Evolutionary conservation across 92 coral and sea anemone genomes (phyloP).

Genomic region (Palythoa grandis): DNA sequence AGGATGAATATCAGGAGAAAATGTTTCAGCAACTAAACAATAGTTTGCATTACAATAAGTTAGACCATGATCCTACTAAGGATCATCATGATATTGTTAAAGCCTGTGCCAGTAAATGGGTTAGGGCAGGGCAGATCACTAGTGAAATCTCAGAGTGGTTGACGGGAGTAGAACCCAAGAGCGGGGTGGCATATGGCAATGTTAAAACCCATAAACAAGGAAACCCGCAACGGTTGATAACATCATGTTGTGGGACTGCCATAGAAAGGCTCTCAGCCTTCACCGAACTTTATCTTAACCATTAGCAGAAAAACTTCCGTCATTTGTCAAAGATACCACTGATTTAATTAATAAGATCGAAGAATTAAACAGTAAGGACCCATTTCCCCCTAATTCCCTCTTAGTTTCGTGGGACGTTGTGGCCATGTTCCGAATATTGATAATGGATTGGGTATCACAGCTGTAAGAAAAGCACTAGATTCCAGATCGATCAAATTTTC

Average conservation of each 20-base stretch:
- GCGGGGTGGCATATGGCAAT: not conserved
- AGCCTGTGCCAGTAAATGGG: slow-evolving; percentile 10
- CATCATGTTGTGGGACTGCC: not conserved
- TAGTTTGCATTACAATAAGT: slow-evolving; percentile 41
- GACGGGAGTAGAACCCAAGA: not conserved
- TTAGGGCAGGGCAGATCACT: slow-evolving; percentile 35
- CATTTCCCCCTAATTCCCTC: slow-evolving; percentile 13
- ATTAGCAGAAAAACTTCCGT: slow-evolving; percentile 40
- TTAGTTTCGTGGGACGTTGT: slow-evolving; percentile 43
- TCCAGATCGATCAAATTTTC: slow-evolving; percentile 28
- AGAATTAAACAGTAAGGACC: not conserved
- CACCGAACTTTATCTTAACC: slow-evolving; percentile 32
- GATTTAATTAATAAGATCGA: slow-evolving; percentile 4
- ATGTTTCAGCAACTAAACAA: slow-evolving; percentile 56
- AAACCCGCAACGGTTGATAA: not conserved
- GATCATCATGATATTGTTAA: slow-evolving; percentile 12
- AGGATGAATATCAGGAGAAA: slow-evolving; percentile 49
- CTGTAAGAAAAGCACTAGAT: slow-evolving; percentile 56
- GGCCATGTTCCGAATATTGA: not conserved
- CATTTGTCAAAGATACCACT: slow-evolving; percentile 54
- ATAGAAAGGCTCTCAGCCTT: not conserved
- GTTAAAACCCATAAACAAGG: not conserved
- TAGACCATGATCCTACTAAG: slow-evolving; percentile 2
- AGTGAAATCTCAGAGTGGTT: slow-evolving; percentile 7
- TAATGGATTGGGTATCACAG: slow-evolving; percentile 20